Base-by-base conservation (phyloP, 2,888 invertebrate species). In the Theodoxus fluviatilis region DNA sequence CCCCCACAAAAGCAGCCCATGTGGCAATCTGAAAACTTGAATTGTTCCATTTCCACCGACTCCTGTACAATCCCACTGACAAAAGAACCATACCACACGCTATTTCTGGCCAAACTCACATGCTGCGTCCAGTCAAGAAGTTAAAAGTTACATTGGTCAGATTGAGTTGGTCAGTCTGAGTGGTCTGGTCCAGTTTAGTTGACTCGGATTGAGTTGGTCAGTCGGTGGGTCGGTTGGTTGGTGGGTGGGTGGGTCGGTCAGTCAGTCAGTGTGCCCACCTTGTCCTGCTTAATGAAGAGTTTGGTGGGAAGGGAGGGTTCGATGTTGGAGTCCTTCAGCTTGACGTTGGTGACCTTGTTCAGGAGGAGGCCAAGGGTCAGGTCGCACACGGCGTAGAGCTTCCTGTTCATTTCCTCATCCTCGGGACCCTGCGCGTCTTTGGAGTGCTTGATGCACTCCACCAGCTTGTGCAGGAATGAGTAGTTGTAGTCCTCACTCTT, bases 331-430 rank as follows among this genome's bases (percentile, higher is more conserved):
- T 96, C 95, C 86, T 94, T 94, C 89, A 94, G 90, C 84, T 96
- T 95, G 89, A 94, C 95, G 84, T 92, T 93, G 68, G 92, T 91
- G 65, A 94, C 93, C 85, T 95, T 95, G 71, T 94, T 91, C 89
- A 94, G 91, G 79, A 98, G 92, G 81, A 98, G 90, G 65, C 94
- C 94, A 90, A 96, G 92, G 22, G 96, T 94, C 76, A 98, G 90
- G 90, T 98, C 98, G 90, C 97, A 97, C 68, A 95, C 92, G 37
- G 97, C 94, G 94, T 97, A 98, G 86, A 98, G 89, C 93, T 96
- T 97, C 95, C 91, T 92, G 88, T 96, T 96, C 74, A 92, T 90
- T 47, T 90, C 89, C 77, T 94, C 93, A 84, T 95, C 94, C 25
- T 93, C 93, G 38, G 94, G 93, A 78, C 92, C 91, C 74, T 94